Evolutionary conservation across 2,113 vertebrate species (phyloP), one percentile per base, ranked within the genome.

Genomic region (Apaloderma vittatum): DNA sequence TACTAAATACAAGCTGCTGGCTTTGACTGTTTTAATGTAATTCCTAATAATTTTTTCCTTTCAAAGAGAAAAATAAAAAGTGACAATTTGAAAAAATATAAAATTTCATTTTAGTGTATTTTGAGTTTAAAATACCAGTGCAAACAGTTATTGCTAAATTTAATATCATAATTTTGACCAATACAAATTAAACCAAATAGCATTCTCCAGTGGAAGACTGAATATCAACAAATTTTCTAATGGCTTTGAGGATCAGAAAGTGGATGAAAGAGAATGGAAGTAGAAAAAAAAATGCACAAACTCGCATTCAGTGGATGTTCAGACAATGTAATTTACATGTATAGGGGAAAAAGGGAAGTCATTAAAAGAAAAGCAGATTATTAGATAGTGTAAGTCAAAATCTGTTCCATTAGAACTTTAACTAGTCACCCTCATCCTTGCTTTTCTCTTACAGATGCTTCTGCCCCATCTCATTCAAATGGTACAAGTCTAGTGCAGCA

Each of bases 351-450:
- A 90, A 93, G 61, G 36, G 55, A 95, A 95, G 34, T 89, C 77
- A 96, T 89, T 93, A 93, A 91, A 93, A 49, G 43, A 91, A 91
- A 95, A 91, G 57, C 8, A 96, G 93, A 93, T 94, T 94, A 87
- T 72, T 34, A 52, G 75, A 93, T 70, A 52, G 26, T 49, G 40
- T 61, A 96, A 90, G 63, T 88, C 43, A 96, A 88, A 94, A 86
- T 90, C 51, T 88, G 26, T 80, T 96, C 34, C 29, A 59, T 96
- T 82, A 79, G 67, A 92, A 86, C 75, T 93, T 88, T 86, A 93
- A 93, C 90, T 96, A 80, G 63, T 36, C 29, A 74, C 14, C 43
- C 43, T 90, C 55, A 67, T 59, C 51, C 55, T 43, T 80, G 63
- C 48, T 88, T 94, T 94, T 88, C 67, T 65, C 37, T 94, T 74